phyloP scores from a whole-genome alignment of 2,888 invertebrate genomes.

The Alviniconcha strummeri region DNA sequence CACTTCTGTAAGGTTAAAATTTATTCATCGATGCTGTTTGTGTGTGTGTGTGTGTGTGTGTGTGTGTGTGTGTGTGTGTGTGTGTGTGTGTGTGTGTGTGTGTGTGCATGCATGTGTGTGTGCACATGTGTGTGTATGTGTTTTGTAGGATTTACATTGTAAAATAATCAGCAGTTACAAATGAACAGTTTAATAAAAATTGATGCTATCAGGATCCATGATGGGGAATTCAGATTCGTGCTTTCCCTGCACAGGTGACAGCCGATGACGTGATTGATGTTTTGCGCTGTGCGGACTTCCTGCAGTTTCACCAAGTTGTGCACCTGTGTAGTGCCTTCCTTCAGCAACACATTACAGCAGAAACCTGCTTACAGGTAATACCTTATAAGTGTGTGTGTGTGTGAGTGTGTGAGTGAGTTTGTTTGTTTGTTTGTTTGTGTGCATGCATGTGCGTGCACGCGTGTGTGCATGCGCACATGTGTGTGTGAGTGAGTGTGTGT shows the following conservation, averaged over 20 bases:
- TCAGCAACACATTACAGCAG: slow-evolving; percentile 34
- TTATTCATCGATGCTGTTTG: background rate
- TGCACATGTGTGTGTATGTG: background rate
- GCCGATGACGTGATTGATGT: slow-evolving; percentile 38
- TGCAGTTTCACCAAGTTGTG: slow-evolving; percentile 38
- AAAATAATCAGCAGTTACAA: too few relatives aligned
- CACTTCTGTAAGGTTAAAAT: too few relatives aligned
- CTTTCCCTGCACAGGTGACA: slow-evolving; percentile 25
- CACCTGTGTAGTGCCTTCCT: slow-evolving; percentile 37
- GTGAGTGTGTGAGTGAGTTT: too few relatives aligned
- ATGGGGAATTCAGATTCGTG: background rate
- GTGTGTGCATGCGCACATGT: too few relatives aligned
- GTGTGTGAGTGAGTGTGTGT: too few relatives aligned
- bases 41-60: background rate
- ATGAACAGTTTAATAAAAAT: too few relatives aligned
- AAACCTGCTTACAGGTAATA: slow-evolving; percentile 36
- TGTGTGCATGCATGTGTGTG: background rate
- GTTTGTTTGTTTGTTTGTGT: too few relatives aligned
- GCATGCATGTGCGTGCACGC: too few relatives aligned
- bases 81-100: background rate
- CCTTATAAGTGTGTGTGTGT: too few relatives aligned
- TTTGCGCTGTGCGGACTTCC: slow-evolving; percentile 39
- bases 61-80: background rate
- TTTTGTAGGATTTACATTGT: background rate
- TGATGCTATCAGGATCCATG: too few relatives aligned